A percentile compares a stretch with the other conserved stretches of the same genome.
Conservation (phyloP, 2,113 vertebrate genomes). For the Nettapus auritus region DNA sequence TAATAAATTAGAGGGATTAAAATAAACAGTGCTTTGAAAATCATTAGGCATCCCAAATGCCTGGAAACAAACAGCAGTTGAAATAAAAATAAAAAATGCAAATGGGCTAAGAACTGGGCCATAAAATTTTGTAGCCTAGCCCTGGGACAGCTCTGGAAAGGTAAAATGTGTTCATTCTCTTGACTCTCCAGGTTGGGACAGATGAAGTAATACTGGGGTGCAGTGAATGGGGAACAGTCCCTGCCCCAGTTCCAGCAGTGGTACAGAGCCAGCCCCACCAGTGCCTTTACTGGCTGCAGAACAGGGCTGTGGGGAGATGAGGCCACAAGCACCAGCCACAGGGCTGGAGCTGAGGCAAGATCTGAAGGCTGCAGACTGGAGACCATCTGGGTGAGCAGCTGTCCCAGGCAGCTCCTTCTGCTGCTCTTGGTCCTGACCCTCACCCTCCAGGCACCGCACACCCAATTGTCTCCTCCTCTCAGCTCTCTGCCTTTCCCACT, state of each 20-base stretch:
- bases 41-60: conserved; percentile 63
- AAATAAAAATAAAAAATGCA: conserved; percentile 60
- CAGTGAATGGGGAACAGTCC: neutral
- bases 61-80: conserved; percentile 59
- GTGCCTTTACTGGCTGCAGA: neutral
- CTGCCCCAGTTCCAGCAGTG: neutral
- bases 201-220: neutral
- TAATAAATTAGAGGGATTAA: conserved; percentile 72
- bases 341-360: conserved; percentile 23
- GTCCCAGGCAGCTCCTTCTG: conserved; percentile 60
- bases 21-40: conserved; percentile 72
- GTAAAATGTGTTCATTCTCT: neutral
- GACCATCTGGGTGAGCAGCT: conserved; percentile 64
- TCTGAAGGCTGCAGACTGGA: conserved; percentile 23
- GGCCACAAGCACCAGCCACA: neutral
- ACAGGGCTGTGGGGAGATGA: neutral
- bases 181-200: neutral
- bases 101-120: conserved; percentile 63
- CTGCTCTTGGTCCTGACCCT: conserved; percentile 56
- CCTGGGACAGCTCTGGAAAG: neutral
- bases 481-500: conserved; percentile 19
- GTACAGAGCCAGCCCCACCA: neutral
- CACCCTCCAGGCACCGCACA: conserved; percentile 52
- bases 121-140: conserved; percentile 45
- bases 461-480: conserved; percentile 4